Conservation (phyloP, 2,113 vertebrate species). For the Paradoxurus hermaphroditus region DNA sequence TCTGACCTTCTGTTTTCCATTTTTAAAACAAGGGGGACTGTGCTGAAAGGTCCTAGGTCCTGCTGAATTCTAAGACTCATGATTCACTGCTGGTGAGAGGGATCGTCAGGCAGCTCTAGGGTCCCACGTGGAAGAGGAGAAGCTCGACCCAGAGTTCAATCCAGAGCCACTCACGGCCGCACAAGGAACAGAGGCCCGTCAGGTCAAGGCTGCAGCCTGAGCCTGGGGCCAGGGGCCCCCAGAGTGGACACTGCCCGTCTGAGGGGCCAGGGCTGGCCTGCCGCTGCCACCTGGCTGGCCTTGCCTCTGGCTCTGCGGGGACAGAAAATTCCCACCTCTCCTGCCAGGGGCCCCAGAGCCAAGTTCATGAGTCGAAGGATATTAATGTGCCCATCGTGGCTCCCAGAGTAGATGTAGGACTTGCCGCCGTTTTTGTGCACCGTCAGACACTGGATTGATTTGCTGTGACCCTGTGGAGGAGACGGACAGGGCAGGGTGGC, state of each 20-base stretch:
- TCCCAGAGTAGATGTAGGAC: slow-evolving; percentile 93
- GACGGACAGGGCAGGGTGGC: background rate
- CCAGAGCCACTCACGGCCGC: too few relatives aligned
- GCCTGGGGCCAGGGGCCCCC: background rate
- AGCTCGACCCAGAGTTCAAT: background rate
- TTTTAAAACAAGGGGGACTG: background rate
- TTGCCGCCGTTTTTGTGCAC: slow-evolving; percentile 89
- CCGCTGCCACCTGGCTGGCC: background rate
- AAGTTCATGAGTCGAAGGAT: slow-evolving; percentile 87
- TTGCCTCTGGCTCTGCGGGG: background rate
- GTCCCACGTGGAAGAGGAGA: rapidly evolving
- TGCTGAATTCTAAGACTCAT: background rate
- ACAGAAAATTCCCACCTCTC: background rate
- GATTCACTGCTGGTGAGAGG: rapidly evolving
- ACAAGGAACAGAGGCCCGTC: rapidly evolving
- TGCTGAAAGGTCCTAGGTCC: background rate
- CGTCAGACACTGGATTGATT: slow-evolving; percentile 95
- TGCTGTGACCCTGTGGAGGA: slow-evolving; percentile 92
- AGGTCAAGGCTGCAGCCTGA: background rate
- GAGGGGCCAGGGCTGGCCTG: background rate
- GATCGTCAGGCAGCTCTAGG: rapidly evolving
- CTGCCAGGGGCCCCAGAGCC: rapidly evolving
- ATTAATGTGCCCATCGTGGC: slow-evolving; percentile 98
- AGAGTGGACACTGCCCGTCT: rapidly evolving
- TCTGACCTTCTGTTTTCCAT: background rate